Evolutionary conservation across 1,140 invertebrate genomes (phyloP).

Genomic region (Heterodera schachtii): DNA sequence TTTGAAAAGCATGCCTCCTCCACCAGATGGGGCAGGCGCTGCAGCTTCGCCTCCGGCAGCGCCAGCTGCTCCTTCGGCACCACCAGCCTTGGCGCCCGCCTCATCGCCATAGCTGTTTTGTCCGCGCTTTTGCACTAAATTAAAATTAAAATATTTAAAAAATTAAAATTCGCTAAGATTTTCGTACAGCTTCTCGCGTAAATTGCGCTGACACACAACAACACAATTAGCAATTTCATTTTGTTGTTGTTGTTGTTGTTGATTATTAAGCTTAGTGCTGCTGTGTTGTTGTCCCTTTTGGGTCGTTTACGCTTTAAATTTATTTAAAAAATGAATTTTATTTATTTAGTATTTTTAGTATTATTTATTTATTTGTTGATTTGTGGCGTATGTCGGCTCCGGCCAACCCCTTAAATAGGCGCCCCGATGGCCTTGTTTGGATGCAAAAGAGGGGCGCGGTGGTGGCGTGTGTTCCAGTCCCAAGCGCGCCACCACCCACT

Average conservation of each 20-base stretch:
- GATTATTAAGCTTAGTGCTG: too few species aligned
- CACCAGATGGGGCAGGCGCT: background rate
- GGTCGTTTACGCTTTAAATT: too few species aligned
- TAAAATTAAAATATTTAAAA: too few species aligned
- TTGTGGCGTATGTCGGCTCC: background rate
- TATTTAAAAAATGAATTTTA: background rate
- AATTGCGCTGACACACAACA: conserved; percentile 1
- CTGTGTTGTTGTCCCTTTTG: too few species aligned
- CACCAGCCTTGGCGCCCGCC: background rate
- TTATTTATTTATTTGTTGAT: background rate
- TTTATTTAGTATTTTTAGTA: too few species aligned
- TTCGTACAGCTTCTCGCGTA: background rate
- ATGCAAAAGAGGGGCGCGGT: background rate
- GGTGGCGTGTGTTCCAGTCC: too few species aligned
- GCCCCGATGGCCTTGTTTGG: conserved; percentile 3
- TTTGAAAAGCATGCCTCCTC: background rate
- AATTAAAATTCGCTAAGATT: too few species aligned
- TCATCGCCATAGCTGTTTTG: conserved; percentile 27
- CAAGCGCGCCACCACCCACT: too few species aligned
- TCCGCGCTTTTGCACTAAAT: conserved; percentile 16
- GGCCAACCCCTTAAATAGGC: conserved; percentile 4
- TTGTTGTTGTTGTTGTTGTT: background rate
- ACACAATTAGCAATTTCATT: conserved; percentile 4
- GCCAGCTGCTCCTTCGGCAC: background rate
- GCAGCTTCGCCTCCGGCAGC: background rate